phyloP scores from a whole-genome alignment of 2,797 vertebrate species.

The Acanthopagrus latus region DNA sequence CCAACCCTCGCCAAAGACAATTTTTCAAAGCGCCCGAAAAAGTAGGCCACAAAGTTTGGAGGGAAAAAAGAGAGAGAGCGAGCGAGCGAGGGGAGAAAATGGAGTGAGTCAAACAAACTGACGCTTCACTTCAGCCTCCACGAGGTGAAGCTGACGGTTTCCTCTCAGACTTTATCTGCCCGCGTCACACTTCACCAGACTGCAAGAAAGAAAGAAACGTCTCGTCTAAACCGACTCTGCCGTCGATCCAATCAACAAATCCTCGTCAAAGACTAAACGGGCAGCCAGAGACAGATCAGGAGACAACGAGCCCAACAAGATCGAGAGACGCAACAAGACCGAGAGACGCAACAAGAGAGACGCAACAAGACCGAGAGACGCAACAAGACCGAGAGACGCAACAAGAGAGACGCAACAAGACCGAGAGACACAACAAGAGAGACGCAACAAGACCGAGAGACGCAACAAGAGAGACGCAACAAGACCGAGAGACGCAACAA shows the following conservation, averaged over 20 bases:
- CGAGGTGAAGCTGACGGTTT: constrained; percentile 15
- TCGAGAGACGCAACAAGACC: too few relatives aligned
- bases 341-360: too few relatives aligned
- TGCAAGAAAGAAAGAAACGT: background rate
- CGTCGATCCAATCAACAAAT: constrained; percentile 19
- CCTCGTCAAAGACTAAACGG: background rate
- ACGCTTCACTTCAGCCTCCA: background rate
- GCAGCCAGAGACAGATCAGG: background rate
- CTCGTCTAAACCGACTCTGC: constrained; percentile 18
- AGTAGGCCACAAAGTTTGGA: constrained; percentile 79
- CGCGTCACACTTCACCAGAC: constrained; percentile 49
- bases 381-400: too few relatives aligned
- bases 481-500: too few relatives aligned
- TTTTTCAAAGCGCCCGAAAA: constrained; percentile 74
- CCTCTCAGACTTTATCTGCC: constrained; percentile 10
- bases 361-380: too few relatives aligned
- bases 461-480: too few relatives aligned
- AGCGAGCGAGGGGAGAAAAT: background rate
- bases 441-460: too few relatives aligned
- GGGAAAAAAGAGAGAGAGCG: constrained; percentile 5
- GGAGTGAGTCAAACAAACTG: constrained; percentile 15
- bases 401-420: too few relatives aligned
- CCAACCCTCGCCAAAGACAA: constrained; percentile 61
- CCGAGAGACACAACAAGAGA: too few relatives aligned
- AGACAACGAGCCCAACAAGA: background rate